Conservation (phyloP, 2,797 vertebrate genomes). For the Paedocypris micromegethes region DNA sequence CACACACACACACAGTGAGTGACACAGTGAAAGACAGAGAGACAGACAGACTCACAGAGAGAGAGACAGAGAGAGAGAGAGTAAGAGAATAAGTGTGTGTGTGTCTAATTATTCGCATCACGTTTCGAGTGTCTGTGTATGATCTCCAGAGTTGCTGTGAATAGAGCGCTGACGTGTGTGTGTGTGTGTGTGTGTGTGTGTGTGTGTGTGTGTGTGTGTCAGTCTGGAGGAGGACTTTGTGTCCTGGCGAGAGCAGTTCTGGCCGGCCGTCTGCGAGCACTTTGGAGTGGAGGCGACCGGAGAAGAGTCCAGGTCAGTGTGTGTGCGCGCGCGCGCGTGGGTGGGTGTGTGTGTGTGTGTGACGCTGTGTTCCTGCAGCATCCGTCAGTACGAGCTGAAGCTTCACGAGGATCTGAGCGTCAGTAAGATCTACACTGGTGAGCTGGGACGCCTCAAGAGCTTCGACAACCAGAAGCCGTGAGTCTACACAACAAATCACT, state of each 20-base stretch:
- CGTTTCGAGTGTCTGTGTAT: no score
- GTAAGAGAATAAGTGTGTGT: no score
- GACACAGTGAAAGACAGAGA: no score
- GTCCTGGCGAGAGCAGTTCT: slow-evolving; percentile 97
- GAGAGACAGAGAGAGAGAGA: no score
- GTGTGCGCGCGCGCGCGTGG: not conserved
- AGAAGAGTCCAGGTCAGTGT: slow-evolving; percentile 86
- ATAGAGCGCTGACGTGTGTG: no score
- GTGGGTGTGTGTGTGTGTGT: not conserved
- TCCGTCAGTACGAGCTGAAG: slow-evolving; percentile 92
- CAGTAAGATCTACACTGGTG: slow-evolving; percentile 85
- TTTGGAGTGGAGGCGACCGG: slow-evolving; percentile 94
- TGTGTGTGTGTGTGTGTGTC: slow-evolving; percentile 1
- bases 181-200: not conserved
- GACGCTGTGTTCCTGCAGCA: slow-evolving; percentile 63
- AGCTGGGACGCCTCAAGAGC: slow-evolving; percentile 92
- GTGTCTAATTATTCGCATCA: no score
- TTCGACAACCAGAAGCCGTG: slow-evolving; percentile 96
- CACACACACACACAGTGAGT: no score
- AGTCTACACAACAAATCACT: slow-evolving; percentile 58
- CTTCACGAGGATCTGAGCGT: slow-evolving; percentile 77
- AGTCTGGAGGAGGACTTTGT: slow-evolving; percentile 97
- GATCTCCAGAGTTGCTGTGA: no score
- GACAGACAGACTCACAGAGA: no score
- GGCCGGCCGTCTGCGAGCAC: slow-evolving; percentile 94